A percentile compares a stretch with the other conserved stretches of the same genome.
These are phyloP conservation scores for Mallateleia sp. DNA, from an alignment of 2,888 invertebrate genomes.

Conservation along the genomic window DNA sequence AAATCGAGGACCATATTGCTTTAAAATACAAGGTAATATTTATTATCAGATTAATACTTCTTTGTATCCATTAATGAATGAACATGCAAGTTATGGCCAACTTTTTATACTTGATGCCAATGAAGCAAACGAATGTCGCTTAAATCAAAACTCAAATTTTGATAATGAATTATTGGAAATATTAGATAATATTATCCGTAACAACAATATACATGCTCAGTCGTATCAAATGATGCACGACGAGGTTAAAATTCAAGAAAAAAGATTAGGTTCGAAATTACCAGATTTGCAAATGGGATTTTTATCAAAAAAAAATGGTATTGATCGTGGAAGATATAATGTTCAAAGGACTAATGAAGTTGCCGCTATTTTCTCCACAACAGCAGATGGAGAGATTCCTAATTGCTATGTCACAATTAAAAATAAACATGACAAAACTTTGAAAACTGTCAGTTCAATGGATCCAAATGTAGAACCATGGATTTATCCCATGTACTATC, in stretches of 20 bases:
- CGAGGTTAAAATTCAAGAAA: neutral
- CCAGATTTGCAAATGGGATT: neutral
- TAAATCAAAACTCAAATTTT: neutral
- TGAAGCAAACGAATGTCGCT: neutral
- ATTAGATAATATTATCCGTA: neutral
- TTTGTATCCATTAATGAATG: no score
- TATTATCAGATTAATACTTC: no score
- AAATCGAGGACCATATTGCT: no score
- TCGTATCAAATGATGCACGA: conserved; percentile 11
- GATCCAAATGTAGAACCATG: neutral
- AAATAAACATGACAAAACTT: neutral
- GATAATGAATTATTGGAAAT: neutral
- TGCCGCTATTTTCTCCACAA: neutral
- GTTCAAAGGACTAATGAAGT: neutral
- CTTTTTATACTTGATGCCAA: no score
- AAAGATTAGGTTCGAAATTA: neutral
- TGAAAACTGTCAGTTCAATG: neutral
- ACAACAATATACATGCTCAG: neutral
- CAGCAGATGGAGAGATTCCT: neutral
- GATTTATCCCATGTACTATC: neutral
- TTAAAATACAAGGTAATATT: no score
- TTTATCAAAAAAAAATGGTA: neutral
- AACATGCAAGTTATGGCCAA: no score
- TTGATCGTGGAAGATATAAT: neutral
- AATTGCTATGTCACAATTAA: neutral